A percentile compares a stretch with the other conserved stretches of the same genome.
Conservation (phyloP, 2,888 invertebrate species). For the Neelides folsomi region DNA sequence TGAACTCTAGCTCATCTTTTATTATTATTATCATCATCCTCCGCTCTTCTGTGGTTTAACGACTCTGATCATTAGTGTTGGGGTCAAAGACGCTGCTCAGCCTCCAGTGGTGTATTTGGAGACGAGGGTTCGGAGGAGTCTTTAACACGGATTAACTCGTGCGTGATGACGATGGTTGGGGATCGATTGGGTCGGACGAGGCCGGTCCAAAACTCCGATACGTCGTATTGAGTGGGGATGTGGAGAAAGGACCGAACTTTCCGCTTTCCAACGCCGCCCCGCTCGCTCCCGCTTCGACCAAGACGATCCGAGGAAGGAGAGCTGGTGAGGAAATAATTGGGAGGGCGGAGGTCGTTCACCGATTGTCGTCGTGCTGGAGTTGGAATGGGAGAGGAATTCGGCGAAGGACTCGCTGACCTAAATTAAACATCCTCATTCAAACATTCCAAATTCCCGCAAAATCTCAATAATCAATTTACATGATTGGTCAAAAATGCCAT, state of each 20-base stretch:
- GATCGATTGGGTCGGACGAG: slow-evolving; percentile 30
- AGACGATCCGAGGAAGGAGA: slow-evolving; percentile 24
- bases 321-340: slow-evolving; percentile 24
- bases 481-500: too few species aligned
- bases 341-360: slow-evolving; percentile 30
- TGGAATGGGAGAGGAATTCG: slow-evolving; percentile 26
- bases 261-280: slow-evolving; percentile 9
- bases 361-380: slow-evolving; percentile 30
- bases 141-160: slow-evolving; percentile 30
- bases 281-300: slow-evolving; percentile 8
- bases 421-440: slow-evolving; percentile 1
- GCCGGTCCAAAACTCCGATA: slow-evolving; percentile 33
- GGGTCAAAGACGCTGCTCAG: too few species aligned
- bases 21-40: too few species aligned
- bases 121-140: slow-evolving; percentile 15
- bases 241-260: slow-evolving; percentile 31
- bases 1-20: too few species aligned
- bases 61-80: too few species aligned
- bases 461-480: too few species aligned
- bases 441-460: too few species aligned
- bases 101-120: too few species aligned
- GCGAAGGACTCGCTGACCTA: slow-evolving; percentile 32
- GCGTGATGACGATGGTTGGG: slow-evolving; percentile 33
- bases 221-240: slow-evolving; percentile 29
- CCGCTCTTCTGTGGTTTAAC: too few species aligned